A percentile compares a stretch with the other conserved stretches of the same genome.
phyloP scores from a whole-genome alignment of 2,888 invertebrate genomes.

The Athalia cordata region DNA sequence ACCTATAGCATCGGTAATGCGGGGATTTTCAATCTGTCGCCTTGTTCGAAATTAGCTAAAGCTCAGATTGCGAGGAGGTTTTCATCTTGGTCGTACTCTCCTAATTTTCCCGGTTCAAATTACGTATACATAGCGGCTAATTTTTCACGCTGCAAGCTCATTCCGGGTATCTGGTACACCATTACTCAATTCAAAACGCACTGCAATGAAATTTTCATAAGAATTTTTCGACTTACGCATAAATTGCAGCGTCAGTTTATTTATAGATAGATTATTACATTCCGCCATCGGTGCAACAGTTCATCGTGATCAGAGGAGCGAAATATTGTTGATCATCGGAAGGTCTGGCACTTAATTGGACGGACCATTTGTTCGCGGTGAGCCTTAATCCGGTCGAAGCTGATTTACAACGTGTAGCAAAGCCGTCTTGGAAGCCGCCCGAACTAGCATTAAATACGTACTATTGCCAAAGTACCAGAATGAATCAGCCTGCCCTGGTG shows the following conservation, averaged over 20 bases:
- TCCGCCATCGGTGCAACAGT: not conserved
- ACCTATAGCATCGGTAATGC: no score
- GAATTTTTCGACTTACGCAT: no score
- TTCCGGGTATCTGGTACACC: no score
- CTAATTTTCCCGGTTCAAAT: not conserved
- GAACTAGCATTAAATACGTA: no score
- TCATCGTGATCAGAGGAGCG: not conserved
- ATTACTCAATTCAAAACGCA: not conserved
- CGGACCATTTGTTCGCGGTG: slow-evolving; percentile 7
- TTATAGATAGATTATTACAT: no score
- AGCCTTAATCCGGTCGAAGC: not conserved
- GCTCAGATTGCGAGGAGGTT: no score
- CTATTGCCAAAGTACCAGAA: not conserved
- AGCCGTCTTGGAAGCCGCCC: no score
- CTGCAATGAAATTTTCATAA: not conserved
- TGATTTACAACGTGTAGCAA: no score
- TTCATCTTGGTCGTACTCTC: not conserved
- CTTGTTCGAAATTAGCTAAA: no score
- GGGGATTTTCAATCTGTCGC: no score
- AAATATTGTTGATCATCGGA: not conserved
- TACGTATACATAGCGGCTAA: not conserved
- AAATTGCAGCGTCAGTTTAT: no score
- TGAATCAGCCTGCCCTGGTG: not conserved
- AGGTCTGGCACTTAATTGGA: not conserved
- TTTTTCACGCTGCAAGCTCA: not conserved